Evolutionary conservation across 2,888 invertebrate species (phyloP).

Genomic region (Synergus japonicus): DNA sequence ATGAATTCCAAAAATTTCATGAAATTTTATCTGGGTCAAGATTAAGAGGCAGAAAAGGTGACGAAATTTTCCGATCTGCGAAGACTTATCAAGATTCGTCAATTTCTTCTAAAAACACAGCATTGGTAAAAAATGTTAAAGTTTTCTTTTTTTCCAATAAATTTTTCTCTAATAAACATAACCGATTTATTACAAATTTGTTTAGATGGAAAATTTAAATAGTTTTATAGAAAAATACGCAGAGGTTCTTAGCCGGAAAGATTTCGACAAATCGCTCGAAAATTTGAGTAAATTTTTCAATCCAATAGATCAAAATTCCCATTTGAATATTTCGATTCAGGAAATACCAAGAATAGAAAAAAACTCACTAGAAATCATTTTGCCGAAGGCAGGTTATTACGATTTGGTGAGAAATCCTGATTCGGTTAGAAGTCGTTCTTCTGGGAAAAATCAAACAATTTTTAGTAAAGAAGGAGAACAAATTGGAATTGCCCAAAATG

Average conservation of each 20-base stretch:
- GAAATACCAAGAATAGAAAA: not conserved
- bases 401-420: not conserved
- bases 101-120: not conserved
- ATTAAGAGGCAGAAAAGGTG: not conserved
- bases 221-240: not conserved
- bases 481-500: not conserved
- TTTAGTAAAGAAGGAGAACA: not conserved
- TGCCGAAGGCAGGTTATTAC: not conserved
- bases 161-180: not conserved
- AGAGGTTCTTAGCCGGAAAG: not conserved
- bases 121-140: not conserved
- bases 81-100: not conserved
- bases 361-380: not conserved
- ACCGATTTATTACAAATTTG: not conserved
- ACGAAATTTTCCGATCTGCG: not conserved
- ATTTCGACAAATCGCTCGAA: not conserved
- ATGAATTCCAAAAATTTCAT: not conserved
- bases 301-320: not conserved
- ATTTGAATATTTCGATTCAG: not conserved
- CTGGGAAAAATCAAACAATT: not conserved
- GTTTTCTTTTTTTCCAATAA: not conserved
- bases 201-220: not conserved
- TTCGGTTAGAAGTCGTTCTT: not conserved
- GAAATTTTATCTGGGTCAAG: not conserved
- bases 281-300: not conserved